These are phyloP conservation scores for Brachionus sp. DNA, from an alignment of 1,140 invertebrate genomes.

Conservation along the genomic window DNA sequence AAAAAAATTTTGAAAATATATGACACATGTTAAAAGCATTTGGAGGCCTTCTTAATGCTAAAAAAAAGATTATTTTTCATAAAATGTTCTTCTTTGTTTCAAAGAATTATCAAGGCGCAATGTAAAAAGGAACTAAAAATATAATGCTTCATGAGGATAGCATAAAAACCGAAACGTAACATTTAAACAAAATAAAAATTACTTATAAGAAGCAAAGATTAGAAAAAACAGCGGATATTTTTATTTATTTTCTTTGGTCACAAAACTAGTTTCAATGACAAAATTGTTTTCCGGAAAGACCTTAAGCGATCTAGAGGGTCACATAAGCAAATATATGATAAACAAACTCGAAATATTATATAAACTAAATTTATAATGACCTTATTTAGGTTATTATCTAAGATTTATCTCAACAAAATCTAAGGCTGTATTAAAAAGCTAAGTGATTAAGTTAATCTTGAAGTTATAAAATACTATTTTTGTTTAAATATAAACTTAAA, in stretches of 20 bases:
- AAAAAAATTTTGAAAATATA: too few relatives aligned
- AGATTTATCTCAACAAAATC: slow-evolving; percentile 19
- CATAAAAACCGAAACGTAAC: background rate
- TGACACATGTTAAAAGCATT: too few relatives aligned
- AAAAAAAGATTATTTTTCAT: background rate
- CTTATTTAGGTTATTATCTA: slow-evolving; percentile 45
- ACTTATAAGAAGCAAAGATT: background rate
- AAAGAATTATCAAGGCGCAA: background rate
- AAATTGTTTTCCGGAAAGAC: background rate
- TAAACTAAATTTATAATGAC: slow-evolving; percentile 35
- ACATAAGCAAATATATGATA: background rate
- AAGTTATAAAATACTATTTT: slow-evolving; percentile 22
- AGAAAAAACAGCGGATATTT: background rate
- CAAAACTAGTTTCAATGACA: background rate
- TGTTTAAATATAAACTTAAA: slow-evolving; percentile 15
- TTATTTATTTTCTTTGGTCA: background rate
- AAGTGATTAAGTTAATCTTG: slow-evolving; percentile 45
- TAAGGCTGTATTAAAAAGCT: slow-evolving; percentile 26
- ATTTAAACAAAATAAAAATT: background rate
- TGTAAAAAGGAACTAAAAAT: background rate
- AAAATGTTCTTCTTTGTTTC: background rate
- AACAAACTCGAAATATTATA: slow-evolving; percentile 34
- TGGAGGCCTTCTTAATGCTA: background rate
- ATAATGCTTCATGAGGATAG: background rate
- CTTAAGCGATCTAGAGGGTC: slow-evolving; percentile 22